Percentiles rank a stretch among this genome's conserved stretches.
Conservation (phyloP, 35 echinoderm and acorn worm species). For the Patiria miniata region DNA sequence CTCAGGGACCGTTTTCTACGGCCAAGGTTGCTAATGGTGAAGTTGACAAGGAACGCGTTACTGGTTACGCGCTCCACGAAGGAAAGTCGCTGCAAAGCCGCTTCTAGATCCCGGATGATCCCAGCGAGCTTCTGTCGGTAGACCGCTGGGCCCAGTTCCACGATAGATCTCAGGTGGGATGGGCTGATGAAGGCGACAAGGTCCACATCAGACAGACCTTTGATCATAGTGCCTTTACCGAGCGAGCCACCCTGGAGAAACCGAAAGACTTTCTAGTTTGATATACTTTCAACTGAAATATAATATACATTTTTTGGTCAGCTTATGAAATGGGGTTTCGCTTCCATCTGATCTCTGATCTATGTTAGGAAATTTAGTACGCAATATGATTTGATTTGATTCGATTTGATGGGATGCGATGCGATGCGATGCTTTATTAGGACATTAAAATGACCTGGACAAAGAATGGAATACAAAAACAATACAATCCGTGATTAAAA, state of each 20-base stretch:
- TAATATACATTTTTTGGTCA: too few species aligned
- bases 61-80: not conserved
- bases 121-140: not conserved
- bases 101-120: not conserved
- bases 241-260: slow-evolving; percentile 30
- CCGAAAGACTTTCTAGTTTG: too few species aligned
- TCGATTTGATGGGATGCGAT: too few species aligned
- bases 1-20: not conserved
- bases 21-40: not conserved
- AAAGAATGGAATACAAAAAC: too few species aligned
- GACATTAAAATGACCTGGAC: too few species aligned
- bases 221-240: slow-evolving; percentile 32
- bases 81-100: not conserved
- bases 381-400: too few species aligned
- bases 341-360: too few species aligned
- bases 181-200: slow-evolving; percentile 1
- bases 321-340: too few species aligned
- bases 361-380: too few species aligned
- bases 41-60: not conserved
- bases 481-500: too few species aligned
- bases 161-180: not conserved
- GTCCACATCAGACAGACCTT: slow-evolving; percentile 25
- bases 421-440: too few species aligned
- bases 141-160: not conserved
- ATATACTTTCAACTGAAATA: too few species aligned